A percentile compares a stretch with the other conserved stretches of the same genome.
phyloP scores from a whole-genome alignment of 2,888 invertebrate genomes.

The Bedellia somnulentella region DNA sequence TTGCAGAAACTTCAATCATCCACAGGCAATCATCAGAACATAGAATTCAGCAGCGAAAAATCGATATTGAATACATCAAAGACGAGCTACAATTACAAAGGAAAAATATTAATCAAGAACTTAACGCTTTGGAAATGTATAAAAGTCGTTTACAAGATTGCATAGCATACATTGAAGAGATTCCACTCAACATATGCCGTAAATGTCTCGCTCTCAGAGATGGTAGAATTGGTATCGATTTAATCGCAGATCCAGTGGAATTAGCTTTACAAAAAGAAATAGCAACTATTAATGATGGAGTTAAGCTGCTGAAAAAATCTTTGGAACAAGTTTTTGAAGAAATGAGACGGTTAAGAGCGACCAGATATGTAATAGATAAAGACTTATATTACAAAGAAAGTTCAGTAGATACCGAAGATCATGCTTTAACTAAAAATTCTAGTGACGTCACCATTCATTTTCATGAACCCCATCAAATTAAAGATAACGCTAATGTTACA shows the following conservation, averaged over 20 bases:
- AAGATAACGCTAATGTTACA: no score
- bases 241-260: conserved; percentile 82
- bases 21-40: background rate
- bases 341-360: conserved; percentile 76
- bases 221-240: conserved; percentile 75
- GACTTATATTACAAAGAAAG: conserved; percentile 83
- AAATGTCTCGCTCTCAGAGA: conserved; percentile 80
- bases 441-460: no score
- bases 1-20: background rate
- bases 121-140: background rate
- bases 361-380: conserved; percentile 78
- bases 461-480: no score
- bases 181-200: conserved; percentile 67
- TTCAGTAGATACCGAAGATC: no score
- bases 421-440: no score
- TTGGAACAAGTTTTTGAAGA: conserved; percentile 82
- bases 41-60: background rate
- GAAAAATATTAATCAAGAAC: background rate
- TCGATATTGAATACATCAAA: background rate
- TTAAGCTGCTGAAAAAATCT: conserved; percentile 68
- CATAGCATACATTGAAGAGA: conserved; percentile 17
- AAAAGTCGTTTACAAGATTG: background rate
- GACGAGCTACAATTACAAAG: background rate
- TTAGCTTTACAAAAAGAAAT: conserved; percentile 76
- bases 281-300: conserved; percentile 70